Percentiles rank a stretch among this genome's conserved stretches.
These are phyloP conservation scores for Chymomyza caudatula DNA, from an alignment of 2,888 invertebrate genomes.

Conservation along the genomic window DNA sequence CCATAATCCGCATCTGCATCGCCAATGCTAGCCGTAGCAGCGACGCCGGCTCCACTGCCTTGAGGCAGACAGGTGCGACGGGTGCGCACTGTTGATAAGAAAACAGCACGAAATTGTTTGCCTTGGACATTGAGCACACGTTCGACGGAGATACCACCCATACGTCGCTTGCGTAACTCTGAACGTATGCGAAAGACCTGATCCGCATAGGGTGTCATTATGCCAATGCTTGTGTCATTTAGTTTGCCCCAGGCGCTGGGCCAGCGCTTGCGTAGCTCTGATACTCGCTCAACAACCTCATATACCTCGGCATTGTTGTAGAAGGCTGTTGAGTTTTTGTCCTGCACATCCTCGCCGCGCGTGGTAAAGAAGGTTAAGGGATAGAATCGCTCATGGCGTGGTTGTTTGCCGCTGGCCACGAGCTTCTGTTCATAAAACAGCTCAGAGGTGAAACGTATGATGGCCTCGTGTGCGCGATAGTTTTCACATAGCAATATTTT, in stretches of 20 bases:
- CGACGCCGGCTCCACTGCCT: constrained; percentile 31
- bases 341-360: constrained; percentile 88
- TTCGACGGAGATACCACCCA: constrained; percentile 88
- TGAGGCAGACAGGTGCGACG: constrained; percentile 83
- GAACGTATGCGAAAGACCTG: constrained; percentile 87
- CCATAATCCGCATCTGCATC: constrained; percentile 84
- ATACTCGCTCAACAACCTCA: constrained; percentile 87
- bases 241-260: constrained; percentile 86
- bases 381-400: constrained; percentile 84
- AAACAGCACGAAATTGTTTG: constrained; percentile 90
- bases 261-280: constrained; percentile 86
- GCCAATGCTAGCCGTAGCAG: constrained; percentile 49
- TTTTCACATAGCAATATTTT: constrained; percentile 89
- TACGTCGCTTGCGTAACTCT: constrained; percentile 85
- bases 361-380: constrained; percentile 90
- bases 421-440: constrained; percentile 89
- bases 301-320: constrained; percentile 90
- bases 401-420: constrained; percentile 85
- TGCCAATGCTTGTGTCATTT: constrained; percentile 87
- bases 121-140: constrained; percentile 91
- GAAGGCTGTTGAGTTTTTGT: constrained; percentile 87
- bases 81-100: constrained; percentile 87
- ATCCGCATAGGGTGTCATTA: constrained; percentile 91
- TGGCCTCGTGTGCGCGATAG: constrained; percentile 89
- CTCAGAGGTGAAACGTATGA: constrained; percentile 89